Conservation (phyloP, 1,140 invertebrate species). For the Melanaphis sacchari region DNA sequence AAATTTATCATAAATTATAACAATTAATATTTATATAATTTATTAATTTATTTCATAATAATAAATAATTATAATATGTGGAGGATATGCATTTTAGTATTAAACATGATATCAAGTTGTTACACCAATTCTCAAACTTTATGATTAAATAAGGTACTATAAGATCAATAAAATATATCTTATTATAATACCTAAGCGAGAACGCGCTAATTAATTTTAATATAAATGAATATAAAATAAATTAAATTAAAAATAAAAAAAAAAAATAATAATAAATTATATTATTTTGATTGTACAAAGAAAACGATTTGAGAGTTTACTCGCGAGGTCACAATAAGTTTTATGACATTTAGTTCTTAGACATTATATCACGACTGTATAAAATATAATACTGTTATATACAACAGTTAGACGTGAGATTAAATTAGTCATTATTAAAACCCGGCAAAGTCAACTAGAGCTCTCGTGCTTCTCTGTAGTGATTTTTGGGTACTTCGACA, state of each 20-base stretch:
- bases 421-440: background rate
- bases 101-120: background rate
- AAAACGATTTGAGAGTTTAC: background rate
- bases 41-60: background rate
- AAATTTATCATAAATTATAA: background rate
- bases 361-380: background rate
- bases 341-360: background rate
- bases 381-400: background rate
- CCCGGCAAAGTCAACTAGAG: background rate
- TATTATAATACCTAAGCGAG: background rate
- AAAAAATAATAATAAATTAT: background rate
- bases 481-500: slow-evolving; percentile 47
- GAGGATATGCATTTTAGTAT: background rate
- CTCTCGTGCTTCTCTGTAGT: slow-evolving; percentile 35
- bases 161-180: background rate
- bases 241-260: background rate
- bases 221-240: background rate
- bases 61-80: background rate
- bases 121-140: background rate
- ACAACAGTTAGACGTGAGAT: background rate
- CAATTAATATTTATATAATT: background rate
- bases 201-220: background rate
- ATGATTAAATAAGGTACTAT: background rate
- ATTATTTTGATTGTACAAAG: background rate
- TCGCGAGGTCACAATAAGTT: background rate